Base-by-base conservation (phyloP, 2,888 invertebrate species). In the Ormyrus labotus region DNA sequence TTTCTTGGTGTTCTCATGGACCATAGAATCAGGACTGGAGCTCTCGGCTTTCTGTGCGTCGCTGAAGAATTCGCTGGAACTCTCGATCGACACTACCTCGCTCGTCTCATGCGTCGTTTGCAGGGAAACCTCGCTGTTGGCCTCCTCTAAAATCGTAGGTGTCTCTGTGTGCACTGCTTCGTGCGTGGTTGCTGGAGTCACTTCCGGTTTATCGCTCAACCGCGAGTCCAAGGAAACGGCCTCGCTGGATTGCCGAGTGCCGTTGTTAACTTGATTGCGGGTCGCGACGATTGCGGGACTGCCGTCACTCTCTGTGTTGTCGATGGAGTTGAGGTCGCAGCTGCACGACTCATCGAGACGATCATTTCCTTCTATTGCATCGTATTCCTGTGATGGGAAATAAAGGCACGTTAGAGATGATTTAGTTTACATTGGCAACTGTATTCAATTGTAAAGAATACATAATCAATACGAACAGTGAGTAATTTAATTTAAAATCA, bases 31-130 rank as follows among this genome's bases (percentile, higher is more conserved):
- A 0, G 84, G 84, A 82, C 85, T 86, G 1, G 86, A 85, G 53
- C 84, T 85, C 70, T 85, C 93, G 85, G 93, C 92, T 89, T 94
- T 94, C 85, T 93, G 93, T 83, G 93, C 93, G 89, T 94, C 93
- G 92, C 94, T 94, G 87, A 93, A 94, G 80, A 92, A 87, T 83
- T 93, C 93, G 85, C 92, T 92, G 83, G 92, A 92, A 87, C 92
- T 92, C 80, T 92, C 93, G 83, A 92, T 92, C 76, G 92, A 90
- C 45, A 92, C 91, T 51, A 92, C 90, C 86, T 92, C 92, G 88
- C 92, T 91, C 88, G 92, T 88, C 63, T 90, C 90, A 7, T 88
- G 90, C 4, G 88, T 89, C 5, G 89, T 89, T 19, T 87, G 88
- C 50, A 87, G 57, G 10, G 88, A 88, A 53, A 87, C 83, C 63